Conservation (phyloP, 2,113 vertebrate species). For the Alouatta palliata region DNA sequence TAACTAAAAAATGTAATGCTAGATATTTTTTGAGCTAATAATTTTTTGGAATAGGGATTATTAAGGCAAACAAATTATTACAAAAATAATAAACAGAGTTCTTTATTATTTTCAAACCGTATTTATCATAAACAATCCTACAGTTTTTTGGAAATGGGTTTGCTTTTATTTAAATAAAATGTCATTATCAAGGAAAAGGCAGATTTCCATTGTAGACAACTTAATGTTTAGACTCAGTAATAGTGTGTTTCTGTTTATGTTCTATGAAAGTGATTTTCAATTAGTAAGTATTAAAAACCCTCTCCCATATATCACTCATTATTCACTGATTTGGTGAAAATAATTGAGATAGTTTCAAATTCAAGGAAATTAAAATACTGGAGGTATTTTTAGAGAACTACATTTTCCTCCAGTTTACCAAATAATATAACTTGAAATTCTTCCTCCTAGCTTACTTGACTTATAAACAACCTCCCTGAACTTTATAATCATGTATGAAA, state of each 20-base stretch:
- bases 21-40: neutral
- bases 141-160: neutral
- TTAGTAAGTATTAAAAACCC: neutral
- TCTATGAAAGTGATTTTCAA: neutral
- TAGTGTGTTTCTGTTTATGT: neutral
- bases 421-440: neutral
- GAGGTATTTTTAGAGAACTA: conserved; percentile 4
- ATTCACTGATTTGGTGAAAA: neutral
- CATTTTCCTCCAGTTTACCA: neutral
- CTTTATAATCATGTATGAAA: neutral
- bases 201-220: neutral
- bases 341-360: neutral
- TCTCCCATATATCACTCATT: neutral
- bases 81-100: neutral
- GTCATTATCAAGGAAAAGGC: neutral
- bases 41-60: conserved; percentile 5
- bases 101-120: neutral
- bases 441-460: neutral
- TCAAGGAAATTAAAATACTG: neutral
- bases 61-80: neutral
- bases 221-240: neutral
- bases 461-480: neutral
- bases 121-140: neutral
- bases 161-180: conserved; percentile 1
- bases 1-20: neutral